phyloP scores from a whole-genome alignment of 2,797 vertebrate species.

The Varecia variegata region DNA sequence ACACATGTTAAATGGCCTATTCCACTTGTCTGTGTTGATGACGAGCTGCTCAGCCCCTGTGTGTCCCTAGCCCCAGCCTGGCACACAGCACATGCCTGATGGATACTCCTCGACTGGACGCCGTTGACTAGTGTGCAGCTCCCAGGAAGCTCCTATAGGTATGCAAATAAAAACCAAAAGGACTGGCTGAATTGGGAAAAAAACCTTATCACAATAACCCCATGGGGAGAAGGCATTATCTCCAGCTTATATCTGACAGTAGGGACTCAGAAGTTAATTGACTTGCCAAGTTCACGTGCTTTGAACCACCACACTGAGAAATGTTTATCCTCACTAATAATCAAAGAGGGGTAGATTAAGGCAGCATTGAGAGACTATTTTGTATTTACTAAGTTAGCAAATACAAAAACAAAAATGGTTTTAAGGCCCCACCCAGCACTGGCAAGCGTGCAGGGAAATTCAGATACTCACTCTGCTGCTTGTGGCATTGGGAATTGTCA shows the following conservation, averaged over 20 bases:
- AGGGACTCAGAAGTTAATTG: neutral
- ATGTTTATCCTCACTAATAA: neutral
- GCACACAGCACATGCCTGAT: neutral
- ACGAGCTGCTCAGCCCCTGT: neutral
- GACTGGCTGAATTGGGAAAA: neutral
- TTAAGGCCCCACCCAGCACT: neutral
- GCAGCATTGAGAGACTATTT: neutral
- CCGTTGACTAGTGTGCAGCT: neutral
- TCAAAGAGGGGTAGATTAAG: neutral
- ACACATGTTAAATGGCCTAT: neutral
- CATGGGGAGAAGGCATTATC: neutral
- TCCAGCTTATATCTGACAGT: neutral
- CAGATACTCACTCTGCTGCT: accelerated
- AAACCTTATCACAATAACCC: no score
- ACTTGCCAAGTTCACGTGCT: neutral
- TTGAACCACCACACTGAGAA: accelerated
- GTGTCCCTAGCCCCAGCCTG: neutral
- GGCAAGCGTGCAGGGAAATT: neutral
- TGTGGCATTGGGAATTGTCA: no score
- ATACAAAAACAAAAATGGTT: neutral
- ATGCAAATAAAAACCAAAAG: neutral
- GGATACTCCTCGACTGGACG: accelerated
- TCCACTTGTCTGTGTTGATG: no score
- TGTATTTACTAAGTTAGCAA: neutral
- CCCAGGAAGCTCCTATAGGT: neutral